These are phyloP conservation scores for Panorpa germanica DNA, from an alignment of 2,888 invertebrate species.

Conservation along the genomic window DNA sequence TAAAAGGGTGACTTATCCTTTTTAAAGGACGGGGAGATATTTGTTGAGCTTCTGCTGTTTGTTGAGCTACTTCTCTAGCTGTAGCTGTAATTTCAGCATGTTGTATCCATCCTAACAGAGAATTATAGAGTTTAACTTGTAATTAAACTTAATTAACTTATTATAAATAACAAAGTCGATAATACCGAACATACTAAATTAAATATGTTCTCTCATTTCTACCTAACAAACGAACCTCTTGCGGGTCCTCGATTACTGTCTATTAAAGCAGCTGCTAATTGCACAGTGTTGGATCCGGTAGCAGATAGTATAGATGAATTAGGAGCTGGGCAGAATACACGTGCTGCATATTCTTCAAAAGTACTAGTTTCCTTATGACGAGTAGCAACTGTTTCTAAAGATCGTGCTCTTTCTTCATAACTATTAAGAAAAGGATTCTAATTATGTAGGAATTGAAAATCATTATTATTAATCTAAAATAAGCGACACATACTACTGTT, in stretches of 20 bases:
- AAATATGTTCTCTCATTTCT: conserved; percentile 1
- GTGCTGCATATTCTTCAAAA: conserved; percentile 72
- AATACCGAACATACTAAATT: neutral
- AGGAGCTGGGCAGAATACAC: conserved; percentile 41
- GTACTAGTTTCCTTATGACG: conserved; percentile 75
- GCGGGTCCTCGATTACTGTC: conserved; percentile 27
- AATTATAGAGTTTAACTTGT: neutral
- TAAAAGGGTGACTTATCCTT: conserved; percentile 21
- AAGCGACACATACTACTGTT: conserved; percentile 54
- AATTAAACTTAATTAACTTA: neutral
- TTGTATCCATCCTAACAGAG: conserved; percentile 21
- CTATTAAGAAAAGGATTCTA: conserved; percentile 27
- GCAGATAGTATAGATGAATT: conserved; percentile 1
- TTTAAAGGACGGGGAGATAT: conserved; percentile 21
- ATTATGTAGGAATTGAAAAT: conserved; percentile 4
- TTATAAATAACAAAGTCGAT: neutral
- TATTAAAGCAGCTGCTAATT: conserved; percentile 36
- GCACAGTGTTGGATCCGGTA: conserved; percentile 18
- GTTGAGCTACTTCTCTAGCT: conserved; percentile 17
- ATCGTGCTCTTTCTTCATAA: conserved; percentile 78
- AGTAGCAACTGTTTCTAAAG: conserved; percentile 65
- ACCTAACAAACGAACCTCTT: neutral
- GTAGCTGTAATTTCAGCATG: conserved; percentile 20
- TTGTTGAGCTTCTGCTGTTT: conserved; percentile 14
- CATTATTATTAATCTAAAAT: conserved; percentile 8